Evolutionary conservation across 2,888 invertebrate genomes (phyloP), one percentile per base, ranked within the genome.

Genomic region (Parasteatoda lunata): DNA sequence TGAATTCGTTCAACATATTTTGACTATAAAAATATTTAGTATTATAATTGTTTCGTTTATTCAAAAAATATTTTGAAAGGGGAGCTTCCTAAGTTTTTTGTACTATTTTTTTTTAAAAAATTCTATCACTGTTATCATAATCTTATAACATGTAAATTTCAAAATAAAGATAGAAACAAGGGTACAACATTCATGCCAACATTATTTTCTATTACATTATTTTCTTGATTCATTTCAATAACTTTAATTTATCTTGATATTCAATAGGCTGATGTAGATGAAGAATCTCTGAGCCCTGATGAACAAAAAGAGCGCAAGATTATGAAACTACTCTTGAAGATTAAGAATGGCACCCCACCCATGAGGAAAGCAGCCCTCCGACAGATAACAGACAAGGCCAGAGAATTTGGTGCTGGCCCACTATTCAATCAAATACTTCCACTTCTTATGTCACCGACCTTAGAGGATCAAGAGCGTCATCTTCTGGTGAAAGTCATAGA

Each of bases 391-490:
- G 99, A 99, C 92, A 99, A 99, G 90, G 98, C 99, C 0, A 94
- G 99, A 70, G 98, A 98, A 92, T 98, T 99, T 91, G 99, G 99
- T 0, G 99, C 99, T 0, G 99, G 99, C 0, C 98, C 99, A 0
- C 93, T 99, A 3, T 99, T 99, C 92, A 99, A 99, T 93, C 99
- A 99, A 93, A 99, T 99, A 90, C 93, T 99, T 77, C 99, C 99
- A 0, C 93, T 99, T 88, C 94, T 99, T n/a, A 99, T 99, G 99
- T 98, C 98, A 59, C 99, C 99, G 0, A 99, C 99, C 0, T 93
- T 99, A 13, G 99, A 99, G 92, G 99, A 99, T 93, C 99, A 99
- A 92, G 99, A 99, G 92, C 94, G 99, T 49, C 99, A 99, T 94
- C 94, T 99, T 91, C 94, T 99, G 80, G 99, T 99, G 8, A 99